These are phyloP conservation scores for Seira ritae DNA, from an alignment of 2,888 invertebrate species.

Conservation along the genomic window DNA sequence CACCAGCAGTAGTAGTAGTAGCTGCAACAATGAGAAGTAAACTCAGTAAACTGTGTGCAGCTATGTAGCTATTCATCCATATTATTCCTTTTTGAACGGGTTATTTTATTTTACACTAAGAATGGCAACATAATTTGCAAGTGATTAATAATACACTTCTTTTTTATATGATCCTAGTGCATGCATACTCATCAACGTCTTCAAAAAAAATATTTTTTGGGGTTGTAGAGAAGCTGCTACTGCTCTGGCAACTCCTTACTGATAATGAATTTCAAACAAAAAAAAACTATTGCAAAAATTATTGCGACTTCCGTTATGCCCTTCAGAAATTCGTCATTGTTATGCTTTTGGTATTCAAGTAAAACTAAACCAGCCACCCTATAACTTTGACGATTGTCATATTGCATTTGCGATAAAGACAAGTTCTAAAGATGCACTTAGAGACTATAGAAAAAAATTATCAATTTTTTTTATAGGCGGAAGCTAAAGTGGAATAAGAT, in stretches of 20 bases:
- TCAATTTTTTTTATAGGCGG: too few relatives aligned
- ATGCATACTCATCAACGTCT: neutral
- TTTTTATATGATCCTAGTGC: neutral
- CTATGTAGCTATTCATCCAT: constrained; percentile 23
- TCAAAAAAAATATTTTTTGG: neutral
- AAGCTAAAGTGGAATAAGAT: too few relatives aligned
- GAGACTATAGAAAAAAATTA: too few relatives aligned
- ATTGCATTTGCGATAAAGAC: neutral
- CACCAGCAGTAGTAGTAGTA: too few relatives aligned
- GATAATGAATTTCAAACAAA: neutral
- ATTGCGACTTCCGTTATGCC: neutral
- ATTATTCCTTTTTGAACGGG: constrained; percentile 42
- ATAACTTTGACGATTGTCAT: neutral
- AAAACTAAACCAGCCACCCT: neutral
- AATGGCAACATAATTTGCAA: constrained; percentile 56
- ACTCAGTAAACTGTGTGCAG: constrained; percentile 1
- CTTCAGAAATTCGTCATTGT: neutral
- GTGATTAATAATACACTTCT: constrained; percentile 40
- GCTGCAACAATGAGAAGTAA: neutral
- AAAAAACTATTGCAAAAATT: too few relatives aligned
- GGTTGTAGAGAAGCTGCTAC: neutral
- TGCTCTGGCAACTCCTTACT: neutral
- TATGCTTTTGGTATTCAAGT: too few relatives aligned
- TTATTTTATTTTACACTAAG: constrained; percentile 33
- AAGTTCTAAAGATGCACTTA: too few relatives aligned